Conservation (phyloP, 2,113 vertebrate genomes). For the Cryptotis parvus region DNA sequence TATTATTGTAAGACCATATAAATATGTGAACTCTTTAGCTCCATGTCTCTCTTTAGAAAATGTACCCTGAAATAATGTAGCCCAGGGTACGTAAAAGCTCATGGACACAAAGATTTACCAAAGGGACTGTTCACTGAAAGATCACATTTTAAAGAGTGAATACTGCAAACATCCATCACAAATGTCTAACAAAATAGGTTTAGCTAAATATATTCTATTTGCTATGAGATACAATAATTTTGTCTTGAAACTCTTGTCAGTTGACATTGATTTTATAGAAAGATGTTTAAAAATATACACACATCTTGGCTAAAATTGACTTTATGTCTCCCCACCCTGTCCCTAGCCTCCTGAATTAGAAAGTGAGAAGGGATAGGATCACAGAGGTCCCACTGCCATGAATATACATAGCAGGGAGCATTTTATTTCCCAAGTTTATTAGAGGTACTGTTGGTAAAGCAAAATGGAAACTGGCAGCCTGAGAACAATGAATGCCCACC, state of each 20-base stretch:
- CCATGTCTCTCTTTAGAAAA: constrained; percentile 32
- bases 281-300: not conserved
- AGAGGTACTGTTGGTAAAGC: not conserved
- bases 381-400: not conserved
- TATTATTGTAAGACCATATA: not conserved
- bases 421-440: not conserved
- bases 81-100: not conserved
- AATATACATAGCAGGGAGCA: too few species aligned
- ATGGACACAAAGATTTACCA: not conserved
- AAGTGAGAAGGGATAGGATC: not conserved
- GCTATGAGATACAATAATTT: not conserved
- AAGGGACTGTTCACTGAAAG: not conserved
- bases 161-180: not conserved
- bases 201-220: not conserved
- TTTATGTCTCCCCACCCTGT: not conserved
- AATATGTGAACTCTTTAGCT: not conserved
- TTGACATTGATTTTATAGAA: constrained; percentile 34
- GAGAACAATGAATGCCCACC: not conserved
- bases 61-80: not conserved
- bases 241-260: not conserved
- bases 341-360: not conserved
- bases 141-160: constrained; percentile 16
- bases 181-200: not conserved
- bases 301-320: not conserved
- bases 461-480: not conserved